phyloP scores from a whole-genome alignment of 1,140 invertebrate species.

The Trichonephila inaurata region DNA sequence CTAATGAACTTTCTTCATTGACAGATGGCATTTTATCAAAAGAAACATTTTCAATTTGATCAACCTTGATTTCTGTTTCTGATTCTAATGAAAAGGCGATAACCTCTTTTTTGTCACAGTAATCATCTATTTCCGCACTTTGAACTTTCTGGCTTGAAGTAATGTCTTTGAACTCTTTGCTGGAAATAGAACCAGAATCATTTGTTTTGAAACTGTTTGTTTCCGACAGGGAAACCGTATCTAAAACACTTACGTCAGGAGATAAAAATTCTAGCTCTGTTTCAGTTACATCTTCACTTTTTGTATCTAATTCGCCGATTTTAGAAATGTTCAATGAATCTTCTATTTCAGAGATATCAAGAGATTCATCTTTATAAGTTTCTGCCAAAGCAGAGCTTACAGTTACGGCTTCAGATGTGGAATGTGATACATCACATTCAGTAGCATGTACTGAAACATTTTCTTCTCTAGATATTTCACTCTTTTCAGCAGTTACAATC shows the following conservation, averaged over 20 bases:
- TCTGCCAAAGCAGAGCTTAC: background rate
- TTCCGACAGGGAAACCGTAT: background rate
- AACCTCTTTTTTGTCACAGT: background rate
- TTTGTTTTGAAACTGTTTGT: background rate
- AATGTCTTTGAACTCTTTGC: background rate
- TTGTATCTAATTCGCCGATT: background rate
- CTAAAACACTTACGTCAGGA: background rate
- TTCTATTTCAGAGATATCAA: constrained; percentile 3
- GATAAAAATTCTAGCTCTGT: background rate
- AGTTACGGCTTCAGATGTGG: no score
- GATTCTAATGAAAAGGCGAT: background rate
- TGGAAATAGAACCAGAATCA: background rate
- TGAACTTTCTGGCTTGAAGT: background rate
- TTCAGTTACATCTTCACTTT: background rate
- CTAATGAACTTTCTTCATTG: background rate
- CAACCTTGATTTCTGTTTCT: background rate
- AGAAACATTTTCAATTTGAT: background rate
- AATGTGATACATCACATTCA: background rate
- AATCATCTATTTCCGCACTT: background rate
- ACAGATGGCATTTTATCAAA: background rate
- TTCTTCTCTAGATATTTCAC: background rate
- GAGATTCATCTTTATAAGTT: constrained; percentile 32
- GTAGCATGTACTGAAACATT: background rate
- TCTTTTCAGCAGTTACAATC: background rate
- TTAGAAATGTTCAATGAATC: constrained; percentile 34